phyloP scores from a whole-genome alignment of 2,113 vertebrate genomes.

The Leuciscus idus region DNA sequence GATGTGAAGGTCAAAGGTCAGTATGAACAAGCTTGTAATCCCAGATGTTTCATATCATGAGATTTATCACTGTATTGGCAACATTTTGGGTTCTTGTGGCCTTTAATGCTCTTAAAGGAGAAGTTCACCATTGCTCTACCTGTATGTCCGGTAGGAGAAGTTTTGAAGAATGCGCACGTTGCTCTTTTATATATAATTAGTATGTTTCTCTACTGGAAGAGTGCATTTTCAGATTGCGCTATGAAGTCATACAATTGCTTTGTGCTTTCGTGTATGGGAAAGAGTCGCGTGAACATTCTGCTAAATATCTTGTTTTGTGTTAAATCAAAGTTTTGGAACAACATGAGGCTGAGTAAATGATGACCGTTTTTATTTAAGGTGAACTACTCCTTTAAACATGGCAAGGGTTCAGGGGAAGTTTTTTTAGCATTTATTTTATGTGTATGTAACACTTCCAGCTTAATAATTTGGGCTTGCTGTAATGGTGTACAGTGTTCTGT shows the following conservation, averaged over 20 bases:
- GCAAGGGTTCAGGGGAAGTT: neutral
- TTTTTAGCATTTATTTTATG: neutral
- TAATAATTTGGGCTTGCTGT: neutral
- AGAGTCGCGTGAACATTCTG: neutral
- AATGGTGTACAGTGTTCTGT: neutral
- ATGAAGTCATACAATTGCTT: neutral
- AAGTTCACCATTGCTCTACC: neutral
- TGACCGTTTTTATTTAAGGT: neutral
- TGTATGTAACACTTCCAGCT: neutral
- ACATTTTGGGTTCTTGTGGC: neutral
- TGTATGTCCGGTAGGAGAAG: neutral
- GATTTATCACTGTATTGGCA: neutral
- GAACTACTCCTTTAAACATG: neutral
- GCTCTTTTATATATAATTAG: neutral
- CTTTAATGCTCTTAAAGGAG: neutral
- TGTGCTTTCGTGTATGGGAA: neutral
- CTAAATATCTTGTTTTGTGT: neutral
- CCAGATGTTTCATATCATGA: slow-evolving; percentile 6
- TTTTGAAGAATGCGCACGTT: neutral
- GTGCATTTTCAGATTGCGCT: neutral
- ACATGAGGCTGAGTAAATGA: neutral
- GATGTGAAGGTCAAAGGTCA: neutral
- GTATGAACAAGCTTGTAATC: neutral
- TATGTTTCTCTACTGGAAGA: neutral
- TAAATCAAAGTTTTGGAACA: neutral